phyloP scores from a whole-genome alignment of 2,113 vertebrate genomes.

The Seriola dumerili region DNA sequence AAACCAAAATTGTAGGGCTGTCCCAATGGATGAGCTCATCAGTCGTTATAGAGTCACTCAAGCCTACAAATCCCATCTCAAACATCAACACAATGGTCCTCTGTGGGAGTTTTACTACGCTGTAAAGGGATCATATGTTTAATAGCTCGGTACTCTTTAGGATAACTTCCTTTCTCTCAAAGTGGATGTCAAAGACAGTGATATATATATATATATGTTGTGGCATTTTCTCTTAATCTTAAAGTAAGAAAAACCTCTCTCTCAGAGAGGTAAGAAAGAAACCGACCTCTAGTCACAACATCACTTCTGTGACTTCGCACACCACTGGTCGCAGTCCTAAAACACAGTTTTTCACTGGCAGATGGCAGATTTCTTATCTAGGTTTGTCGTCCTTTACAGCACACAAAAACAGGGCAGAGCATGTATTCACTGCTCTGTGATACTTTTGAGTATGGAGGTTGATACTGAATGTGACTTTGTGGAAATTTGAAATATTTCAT shows the following conservation, averaged over 20 bases:
- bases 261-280: not conserved
- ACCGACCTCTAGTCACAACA: conserved; percentile 58
- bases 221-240: not conserved
- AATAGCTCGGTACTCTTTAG: not conserved
- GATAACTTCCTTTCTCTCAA: not conserved
- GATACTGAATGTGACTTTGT: not conserved
- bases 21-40: conserved; percentile 34
- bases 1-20: conserved; percentile 12
- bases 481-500: conserved; percentile 5
- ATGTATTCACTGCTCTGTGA: conserved; percentile 29
- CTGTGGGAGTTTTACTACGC: conserved; percentile 30
- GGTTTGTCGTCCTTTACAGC: conserved; percentile 14
- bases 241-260: not conserved
- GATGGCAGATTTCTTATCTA: conserved; percentile 46
- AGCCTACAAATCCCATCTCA: conserved; percentile 48
- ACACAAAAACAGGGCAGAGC: conserved; percentile 33
- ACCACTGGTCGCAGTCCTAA: conserved; percentile 28
- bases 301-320: conserved; percentile 38
- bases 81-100: conserved; percentile 41
- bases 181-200: not conserved
- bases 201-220: not conserved
- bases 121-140: conserved; percentile 26
- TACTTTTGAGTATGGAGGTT: not conserved
- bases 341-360: conserved; percentile 17
- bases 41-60: conserved; percentile 11